These are phyloP conservation scores for Drosophila borborema DNA, from an alignment of 2,888 invertebrate species.

Conservation along the genomic window DNA sequence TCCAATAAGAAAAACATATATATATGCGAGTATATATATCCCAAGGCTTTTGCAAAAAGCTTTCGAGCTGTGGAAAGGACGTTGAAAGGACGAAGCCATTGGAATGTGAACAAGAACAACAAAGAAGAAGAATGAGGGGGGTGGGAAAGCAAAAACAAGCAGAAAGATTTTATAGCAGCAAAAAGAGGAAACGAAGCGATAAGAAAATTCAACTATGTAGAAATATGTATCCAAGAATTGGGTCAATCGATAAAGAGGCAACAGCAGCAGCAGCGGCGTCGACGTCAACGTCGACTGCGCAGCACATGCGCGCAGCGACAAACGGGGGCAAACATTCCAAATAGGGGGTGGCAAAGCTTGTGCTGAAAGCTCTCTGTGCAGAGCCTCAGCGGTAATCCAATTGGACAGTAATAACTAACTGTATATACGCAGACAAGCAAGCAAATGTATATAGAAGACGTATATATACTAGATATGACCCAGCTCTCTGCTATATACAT, in stretches of 20 bases:
- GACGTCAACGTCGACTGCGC: slow-evolving; percentile 14
- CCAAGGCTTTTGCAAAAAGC: slow-evolving; percentile 36
- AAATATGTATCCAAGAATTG: slow-evolving; percentile 52
- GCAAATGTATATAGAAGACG: slow-evolving; percentile 10
- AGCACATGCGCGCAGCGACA: slow-evolving; percentile 66
- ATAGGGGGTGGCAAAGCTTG: slow-evolving; percentile 9
- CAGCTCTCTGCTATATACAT: slow-evolving; percentile 11
- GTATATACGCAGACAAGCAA: slow-evolving; percentile 26
- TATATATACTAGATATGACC: slow-evolving; percentile 34
- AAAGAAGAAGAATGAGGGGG: not conserved
- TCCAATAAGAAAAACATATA: slow-evolving; percentile 10
- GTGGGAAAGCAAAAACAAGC: not conserved
- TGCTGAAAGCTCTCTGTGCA: slow-evolving; percentile 34
- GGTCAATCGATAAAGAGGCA: slow-evolving; percentile 74
- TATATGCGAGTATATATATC: not conserved
- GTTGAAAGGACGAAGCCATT: slow-evolving; percentile 74
- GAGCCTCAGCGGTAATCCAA: slow-evolving; percentile 59
- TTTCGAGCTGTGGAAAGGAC: slow-evolving; percentile 66
- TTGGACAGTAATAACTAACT: slow-evolving; percentile 60
- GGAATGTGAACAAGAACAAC: slow-evolving; percentile 53
- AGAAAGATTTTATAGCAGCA: not conserved
- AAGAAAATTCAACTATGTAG: slow-evolving; percentile 28
- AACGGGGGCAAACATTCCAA: slow-evolving; percentile 7
- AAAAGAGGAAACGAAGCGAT: slow-evolving; percentile 13
- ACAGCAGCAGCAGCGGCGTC: slow-evolving; percentile 36